Evolutionary conservation across 2,888 invertebrate species (phyloP).

Genomic region (Stictocephala bisonia): DNA sequence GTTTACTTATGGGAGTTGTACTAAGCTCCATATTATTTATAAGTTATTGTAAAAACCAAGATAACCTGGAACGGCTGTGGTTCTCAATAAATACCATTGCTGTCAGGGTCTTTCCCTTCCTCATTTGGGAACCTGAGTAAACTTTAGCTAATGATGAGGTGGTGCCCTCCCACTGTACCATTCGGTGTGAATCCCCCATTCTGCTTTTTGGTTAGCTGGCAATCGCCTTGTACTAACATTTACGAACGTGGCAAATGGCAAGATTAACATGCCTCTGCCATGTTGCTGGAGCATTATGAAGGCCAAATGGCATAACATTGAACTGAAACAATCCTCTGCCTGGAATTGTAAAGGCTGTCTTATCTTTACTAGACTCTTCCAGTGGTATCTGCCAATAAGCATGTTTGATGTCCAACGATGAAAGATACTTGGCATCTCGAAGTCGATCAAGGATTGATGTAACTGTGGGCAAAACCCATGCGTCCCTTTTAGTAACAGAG

Average conservation of each 20-base stretch:
- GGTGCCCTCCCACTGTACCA: no score
- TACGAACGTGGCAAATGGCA: not conserved
- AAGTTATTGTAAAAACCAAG: no score
- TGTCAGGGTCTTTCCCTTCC: no score
- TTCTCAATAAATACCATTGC: no score
- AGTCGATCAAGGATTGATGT: slow-evolving; percentile 48
- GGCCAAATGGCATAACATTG: not conserved
- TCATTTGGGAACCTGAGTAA: no score
- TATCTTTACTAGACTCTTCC: slow-evolving; percentile 43
- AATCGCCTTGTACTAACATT: no score
- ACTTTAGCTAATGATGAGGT: no score
- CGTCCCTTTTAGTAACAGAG: slow-evolving; percentile 49
- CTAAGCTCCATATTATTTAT: no score
- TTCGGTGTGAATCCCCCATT: no score
- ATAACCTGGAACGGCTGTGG: no score
- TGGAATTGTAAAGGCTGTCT: slow-evolving; percentile 55
- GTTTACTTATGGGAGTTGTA: no score
- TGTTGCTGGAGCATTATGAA: not conserved
- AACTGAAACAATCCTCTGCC: not conserved
- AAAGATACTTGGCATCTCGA: slow-evolving; percentile 23
- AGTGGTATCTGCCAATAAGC: slow-evolving; percentile 54
- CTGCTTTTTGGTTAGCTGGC: no score
- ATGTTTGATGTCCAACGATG: slow-evolving; percentile 49
- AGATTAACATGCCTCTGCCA: not conserved
- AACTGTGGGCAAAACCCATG: slow-evolving; percentile 52